phyloP scores from a whole-genome alignment of 2,113 vertebrate genomes.

The Plecotus auritus region DNA sequence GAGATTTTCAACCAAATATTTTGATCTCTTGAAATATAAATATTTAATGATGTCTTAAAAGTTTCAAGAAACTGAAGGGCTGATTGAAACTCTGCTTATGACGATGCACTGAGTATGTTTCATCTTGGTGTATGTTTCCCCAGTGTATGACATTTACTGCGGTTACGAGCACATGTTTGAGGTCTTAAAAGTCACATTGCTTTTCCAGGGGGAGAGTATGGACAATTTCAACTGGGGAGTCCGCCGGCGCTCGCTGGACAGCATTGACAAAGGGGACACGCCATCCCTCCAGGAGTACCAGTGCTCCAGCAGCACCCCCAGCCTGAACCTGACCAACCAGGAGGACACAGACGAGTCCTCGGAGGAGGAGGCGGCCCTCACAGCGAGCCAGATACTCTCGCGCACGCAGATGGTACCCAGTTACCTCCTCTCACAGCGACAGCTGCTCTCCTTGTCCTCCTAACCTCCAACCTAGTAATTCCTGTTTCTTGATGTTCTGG shows the following conservation, averaged over 20 bases:
- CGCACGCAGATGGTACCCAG: constrained; percentile 91
- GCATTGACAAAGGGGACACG: constrained; percentile 97
- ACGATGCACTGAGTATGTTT: constrained; percentile 36
- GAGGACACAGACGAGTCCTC: constrained; percentile 99
- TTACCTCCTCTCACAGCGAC: not conserved
- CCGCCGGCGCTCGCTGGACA: constrained; percentile 95
- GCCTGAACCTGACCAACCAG: constrained; percentile 96
- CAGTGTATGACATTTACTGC: not conserved
- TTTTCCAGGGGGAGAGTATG: constrained; percentile 96
- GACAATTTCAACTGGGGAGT: constrained; percentile 99
- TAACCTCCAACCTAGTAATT: not conserved
- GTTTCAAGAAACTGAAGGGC: constrained; percentile 77
- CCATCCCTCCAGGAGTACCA: constrained; percentile 96
- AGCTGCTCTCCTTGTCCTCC: not conserved
- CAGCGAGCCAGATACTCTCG: constrained; percentile 95
- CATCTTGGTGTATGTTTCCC: constrained; percentile 62
- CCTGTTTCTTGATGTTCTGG: not conserved
- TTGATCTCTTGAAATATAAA: constrained; percentile 63
- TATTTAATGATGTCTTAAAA: constrained; percentile 69
- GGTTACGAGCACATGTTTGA: not conserved
- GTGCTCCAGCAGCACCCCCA: constrained; percentile 95
- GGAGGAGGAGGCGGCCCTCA: constrained; percentile 97
- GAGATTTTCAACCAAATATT: constrained; percentile 62
- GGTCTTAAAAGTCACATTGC: constrained; percentile 23
- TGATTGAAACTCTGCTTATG: constrained; percentile 84